Conservation (phyloP, 1,140 invertebrate species). For the Portunus trituberculatus region DNA sequence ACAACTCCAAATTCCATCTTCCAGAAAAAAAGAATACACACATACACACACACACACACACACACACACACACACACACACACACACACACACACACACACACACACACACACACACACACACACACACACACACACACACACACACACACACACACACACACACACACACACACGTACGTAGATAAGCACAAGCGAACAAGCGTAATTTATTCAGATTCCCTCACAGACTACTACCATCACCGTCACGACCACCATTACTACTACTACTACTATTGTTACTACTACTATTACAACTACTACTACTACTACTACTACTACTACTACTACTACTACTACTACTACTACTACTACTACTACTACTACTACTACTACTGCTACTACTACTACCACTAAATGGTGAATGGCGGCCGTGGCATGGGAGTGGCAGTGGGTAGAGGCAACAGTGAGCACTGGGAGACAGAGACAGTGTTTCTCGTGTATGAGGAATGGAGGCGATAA, state of each 20-base stretch:
- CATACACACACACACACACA: slow-evolving; percentile 49
- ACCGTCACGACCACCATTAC: background rate
- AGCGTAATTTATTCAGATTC: no score
- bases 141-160: slow-evolving; percentile 56
- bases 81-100: slow-evolving; percentile 41
- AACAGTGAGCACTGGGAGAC: no score
- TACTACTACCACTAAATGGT: no score
- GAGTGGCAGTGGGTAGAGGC: no score
- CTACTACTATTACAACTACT: background rate
- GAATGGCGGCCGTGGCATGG: no score
- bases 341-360: no score
- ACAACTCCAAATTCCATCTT: background rate
- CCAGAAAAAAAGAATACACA: no score
- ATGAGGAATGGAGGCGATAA: background rate
- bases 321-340: background rate
- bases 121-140: slow-evolving; percentile 56
- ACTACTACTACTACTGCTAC: no score
- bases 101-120: slow-evolving; percentile 39
- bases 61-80: slow-evolving; percentile 56
- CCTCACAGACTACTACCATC: no score
- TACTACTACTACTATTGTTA: background rate
- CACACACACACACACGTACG: slow-evolving; percentile 53
- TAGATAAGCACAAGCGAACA: no score
- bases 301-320: no score
- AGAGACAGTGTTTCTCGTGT: no score